These are phyloP conservation scores for Podocnemis expansa DNA, from an alignment of 2,113 vertebrate species.

Conservation along the genomic window DNA sequence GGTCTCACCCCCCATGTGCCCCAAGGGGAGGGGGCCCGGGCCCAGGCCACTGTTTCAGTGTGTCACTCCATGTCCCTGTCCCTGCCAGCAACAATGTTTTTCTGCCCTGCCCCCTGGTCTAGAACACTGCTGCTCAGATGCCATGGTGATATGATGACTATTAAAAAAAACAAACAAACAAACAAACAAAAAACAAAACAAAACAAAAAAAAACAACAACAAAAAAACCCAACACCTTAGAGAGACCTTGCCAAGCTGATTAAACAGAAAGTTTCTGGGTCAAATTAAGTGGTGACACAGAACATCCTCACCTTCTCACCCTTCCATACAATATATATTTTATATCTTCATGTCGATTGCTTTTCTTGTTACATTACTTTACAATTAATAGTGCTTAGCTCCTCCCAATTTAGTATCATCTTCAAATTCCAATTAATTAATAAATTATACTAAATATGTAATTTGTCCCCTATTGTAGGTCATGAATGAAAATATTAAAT, in stretches of 20 bases:
- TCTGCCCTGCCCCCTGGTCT: too few relatives aligned
- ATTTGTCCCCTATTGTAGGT: background rate
- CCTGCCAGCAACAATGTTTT: too few relatives aligned
- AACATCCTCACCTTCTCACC: conserved; percentile 17
- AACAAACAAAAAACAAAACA: too few relatives aligned
- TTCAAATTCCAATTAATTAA: background rate
- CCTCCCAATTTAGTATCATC: background rate
- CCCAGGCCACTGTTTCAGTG: too few relatives aligned
- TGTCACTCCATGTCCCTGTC: too few relatives aligned
- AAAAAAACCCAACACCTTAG: too few relatives aligned
- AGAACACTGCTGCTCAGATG: background rate
- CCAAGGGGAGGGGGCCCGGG: too few relatives aligned
- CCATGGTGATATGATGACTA: background rate
- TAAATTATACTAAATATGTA: background rate
- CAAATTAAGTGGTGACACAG: conserved; percentile 34
- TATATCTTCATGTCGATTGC: background rate
- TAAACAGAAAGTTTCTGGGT: background rate
- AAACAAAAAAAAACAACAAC: too few relatives aligned
- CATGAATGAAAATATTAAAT: background rate
- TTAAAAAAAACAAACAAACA: too few relatives aligned
- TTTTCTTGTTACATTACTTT: background rate
- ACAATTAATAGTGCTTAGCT: conserved; percentile 27
- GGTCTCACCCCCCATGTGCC: too few relatives aligned
- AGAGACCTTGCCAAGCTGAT: background rate
- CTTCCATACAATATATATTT: background rate